Evolutionary conservation across 2,888 invertebrate genomes (phyloP), one percentile per base, ranked within the genome.

Genomic region (Deilephila porcellus): DNA sequence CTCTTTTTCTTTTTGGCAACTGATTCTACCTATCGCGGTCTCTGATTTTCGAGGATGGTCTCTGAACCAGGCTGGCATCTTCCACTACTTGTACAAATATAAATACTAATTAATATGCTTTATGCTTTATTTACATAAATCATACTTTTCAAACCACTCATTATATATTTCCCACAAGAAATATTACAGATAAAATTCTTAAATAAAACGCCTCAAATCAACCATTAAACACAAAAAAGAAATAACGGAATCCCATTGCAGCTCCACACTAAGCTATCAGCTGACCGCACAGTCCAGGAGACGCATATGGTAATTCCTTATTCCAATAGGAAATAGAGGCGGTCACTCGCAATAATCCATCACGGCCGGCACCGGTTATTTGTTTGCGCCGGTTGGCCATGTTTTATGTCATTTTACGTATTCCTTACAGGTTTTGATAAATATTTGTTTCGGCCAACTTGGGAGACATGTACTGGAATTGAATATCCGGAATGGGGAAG

Each of bases 271-370:
- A 74, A 2, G 0, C 14, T 34, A 76, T 71, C 83, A 79, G 60
- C 76, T 77, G 80, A 80, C 82, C 85, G 79, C 82, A 80, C 80
- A 84, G 88, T 86, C 90, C 87, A 89, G 85, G 89, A 90, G 92
- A 83, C 94, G 90, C 94, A 94, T 94, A 94, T 94, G 94, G 94
- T 94, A 94, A 94, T 94, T 92, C 88, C 93, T 93, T 94, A 94
- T 93, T 93, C 93, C 92, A 91, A 94, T 93, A 94, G 93, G 93
- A 94, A 93, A 93, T 93, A 91, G 91, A 91, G 90, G 93, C 93
- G 94, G 94, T 93, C 94, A 93, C 89, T 91, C 86, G 93, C 93
- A 94, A 94, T 94, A 94, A 94, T 94, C 94, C 94, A 93, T 94
- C 94, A 94, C 91, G 85, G 86, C 74, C 78, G 78, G 85, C 81